phyloP scores from a whole-genome alignment of 2,797 vertebrate genomes.

The Nannoperca obscura region DNA sequence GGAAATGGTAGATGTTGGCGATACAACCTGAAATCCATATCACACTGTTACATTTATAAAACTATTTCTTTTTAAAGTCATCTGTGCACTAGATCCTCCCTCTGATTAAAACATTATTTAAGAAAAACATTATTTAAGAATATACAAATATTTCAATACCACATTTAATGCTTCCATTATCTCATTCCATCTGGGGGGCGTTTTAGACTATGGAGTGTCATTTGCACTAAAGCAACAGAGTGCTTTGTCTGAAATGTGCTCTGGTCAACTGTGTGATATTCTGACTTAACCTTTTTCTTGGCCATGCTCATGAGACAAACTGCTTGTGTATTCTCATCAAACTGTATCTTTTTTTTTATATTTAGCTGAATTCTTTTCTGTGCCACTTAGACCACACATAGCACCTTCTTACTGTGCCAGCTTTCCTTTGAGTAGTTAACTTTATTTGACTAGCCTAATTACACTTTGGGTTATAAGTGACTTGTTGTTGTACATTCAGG shows the following conservation, averaged over 20 bases:
- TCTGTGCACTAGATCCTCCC: not conserved
- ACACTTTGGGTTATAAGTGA: not conserved
- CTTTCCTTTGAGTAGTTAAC: not conserved
- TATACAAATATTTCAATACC: not conserved
- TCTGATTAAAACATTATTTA: too few species aligned
- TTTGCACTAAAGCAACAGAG: constrained; percentile 1
- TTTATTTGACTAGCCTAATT: not conserved
- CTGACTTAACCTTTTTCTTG: not conserved
- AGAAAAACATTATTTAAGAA: constrained; percentile 4
- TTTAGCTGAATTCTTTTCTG: not conserved
- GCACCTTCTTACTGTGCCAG: too few species aligned
- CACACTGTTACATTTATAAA: not conserved
- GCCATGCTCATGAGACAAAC: not conserved
- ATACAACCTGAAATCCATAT: not conserved
- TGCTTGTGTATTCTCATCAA: not conserved
- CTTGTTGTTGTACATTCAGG: not conserved
- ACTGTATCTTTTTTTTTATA: not conserved
- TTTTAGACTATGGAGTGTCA: not conserved
- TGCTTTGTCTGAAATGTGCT: constrained; percentile 3
- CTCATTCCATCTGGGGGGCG: not conserved
- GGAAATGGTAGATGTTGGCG: not conserved
- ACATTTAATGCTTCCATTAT: not conserved
- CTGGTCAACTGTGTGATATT: not conserved
- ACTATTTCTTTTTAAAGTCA: not conserved
- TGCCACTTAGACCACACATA: not conserved